Evolutionary conservation across 2,113 vertebrate species (phyloP), one percentile per base, ranked within the genome.

Genomic region (Struthio camelus): DNA sequence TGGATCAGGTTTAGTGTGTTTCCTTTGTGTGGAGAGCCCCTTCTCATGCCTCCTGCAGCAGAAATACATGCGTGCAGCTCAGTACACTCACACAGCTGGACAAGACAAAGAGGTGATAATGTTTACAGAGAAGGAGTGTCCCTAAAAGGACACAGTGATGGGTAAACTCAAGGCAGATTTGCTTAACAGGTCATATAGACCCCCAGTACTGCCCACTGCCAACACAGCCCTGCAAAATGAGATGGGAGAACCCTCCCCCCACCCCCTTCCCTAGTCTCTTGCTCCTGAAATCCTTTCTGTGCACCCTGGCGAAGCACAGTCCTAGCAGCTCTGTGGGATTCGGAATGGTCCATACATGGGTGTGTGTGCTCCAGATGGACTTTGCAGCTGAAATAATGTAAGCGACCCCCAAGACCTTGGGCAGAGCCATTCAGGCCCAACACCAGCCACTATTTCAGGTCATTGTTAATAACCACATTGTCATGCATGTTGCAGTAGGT

Each of bases 401-500:
- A 40, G 34, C 34, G 59, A 87, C 58, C 56, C 66, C 53, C 58
- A 82, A 66, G 28, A 22, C 19, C 8, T 76, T 11, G 14, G 77
- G 18, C 2, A 64, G 72, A 59, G 16, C 58, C 53, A 58, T 8
- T 42, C 83, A 61, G 51, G 40, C 32, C 32, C 40, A 58, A n/a
- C 1, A 1, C 14, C 24, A 30, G 65, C 24, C 53, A 27, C 92
- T 97, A 95, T 78, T 98, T 98, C 91, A 99, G 95, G 94, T 99
- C 98, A 2, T 99, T 99, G 97, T 99, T 99, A 97, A 99, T 99
- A 58, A 99, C 98, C 79, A 98, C 96, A 36, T 98, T 98, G 54
- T 98, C 99, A 56, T 98, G 98, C 69, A 98, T 98, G 65, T 98
- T 98, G 18, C 98, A 98, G 96, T 97, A 98, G 61, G 98, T 98